Base-by-base conservation (phyloP, 2,888 invertebrate species). In the Limnephilus rhombicus region DNA sequence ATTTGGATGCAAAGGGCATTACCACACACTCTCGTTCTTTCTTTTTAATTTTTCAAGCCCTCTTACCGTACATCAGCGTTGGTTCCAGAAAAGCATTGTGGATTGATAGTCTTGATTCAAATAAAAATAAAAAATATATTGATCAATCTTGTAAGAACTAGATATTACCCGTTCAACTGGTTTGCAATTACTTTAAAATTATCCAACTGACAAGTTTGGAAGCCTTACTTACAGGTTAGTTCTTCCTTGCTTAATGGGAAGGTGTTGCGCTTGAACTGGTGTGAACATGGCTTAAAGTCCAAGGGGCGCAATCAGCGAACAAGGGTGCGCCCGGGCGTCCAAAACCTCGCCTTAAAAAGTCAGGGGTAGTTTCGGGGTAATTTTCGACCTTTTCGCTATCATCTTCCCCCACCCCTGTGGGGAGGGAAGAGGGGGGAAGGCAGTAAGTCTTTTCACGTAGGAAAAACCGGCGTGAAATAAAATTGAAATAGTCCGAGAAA, bases 401-500 rank as follows among this genome's bases (percentile, higher is more conserved):
- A 85, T 81, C 91, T 80, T 15, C 86, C n/a, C 86, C 80, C 37
- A 12, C 88, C 87, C 49, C 31, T 88, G 15, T 13, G 24, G 5
- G 29, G 83, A 18, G n/a, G 15, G 53, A 11, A 13, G 31, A 45
- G 12, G 31, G 24, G 90, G 45, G 80, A n/a, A 45, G 45, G 34
- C 86, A 15, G 86, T 92, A 91, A 86, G 91, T 92, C 91, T 91
- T 92, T 92, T 85, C 88, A 92, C 92, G 80, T 91, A 92, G 86
- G 90, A 92, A 92, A 90, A 92, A 91, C 89, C 49, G 92, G 83
- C 85, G 85, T 85, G 81, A 92, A 92, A 92, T 89, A 92, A 92
- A 92, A 92, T 92, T 87, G 92, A 91, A 92, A 92, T 91, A 81
- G 91, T 68, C 86, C 82, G 53, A 68, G 31, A 93, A 92, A 92